Base-by-base conservation (phyloP, 2,888 invertebrate species). In the Nebria salina region DNA sequence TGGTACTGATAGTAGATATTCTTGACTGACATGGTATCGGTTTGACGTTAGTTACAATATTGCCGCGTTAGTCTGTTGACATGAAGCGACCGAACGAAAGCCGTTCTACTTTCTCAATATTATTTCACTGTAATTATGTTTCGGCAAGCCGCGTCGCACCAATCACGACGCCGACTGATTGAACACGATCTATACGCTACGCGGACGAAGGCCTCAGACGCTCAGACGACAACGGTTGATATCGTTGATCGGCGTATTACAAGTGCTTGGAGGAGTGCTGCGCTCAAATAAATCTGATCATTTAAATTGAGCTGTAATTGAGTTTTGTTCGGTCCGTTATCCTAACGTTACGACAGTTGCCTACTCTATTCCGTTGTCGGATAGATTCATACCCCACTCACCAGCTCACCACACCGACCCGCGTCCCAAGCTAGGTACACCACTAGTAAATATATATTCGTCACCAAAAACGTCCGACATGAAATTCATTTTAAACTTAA, bases 271-370 rank as follows among this genome's bases (percentile, higher is more conserved):
- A 54, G 54, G 54, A 54, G 54, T 54, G 54, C 54, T 54, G 54
- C 7, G 54, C 72, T 72, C 72, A 72, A 72, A 72, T 72, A 72
- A 72, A 72, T 72, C 72, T 72, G 72, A 72, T 72, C 72, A 72
- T 72, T 72, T 72, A 72, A 72, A 72, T 72, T 72, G 72, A 72
- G 41, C 72, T 72, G 72, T 72, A 72, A 72, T 72, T 72, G 72
- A 72, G 72, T 72, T 72, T 72, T 34, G 72, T 72, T 72, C 72
- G 34, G 72, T 25, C 72, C 34, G 72, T 72, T 72, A 25, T 72
- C 26, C 41, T 72, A 72, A 7, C 72, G 26, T 72, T n/a, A 26
- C 72, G 72, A 25, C 41, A 25, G 54, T 54, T 54, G 54, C 54
- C 54, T 54, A 54, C 54, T 54, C 54, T 54, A 54, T 54, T 54